Base-by-base conservation (phyloP, 1,140 invertebrate genomes). In the Vanessa atalanta region DNA sequence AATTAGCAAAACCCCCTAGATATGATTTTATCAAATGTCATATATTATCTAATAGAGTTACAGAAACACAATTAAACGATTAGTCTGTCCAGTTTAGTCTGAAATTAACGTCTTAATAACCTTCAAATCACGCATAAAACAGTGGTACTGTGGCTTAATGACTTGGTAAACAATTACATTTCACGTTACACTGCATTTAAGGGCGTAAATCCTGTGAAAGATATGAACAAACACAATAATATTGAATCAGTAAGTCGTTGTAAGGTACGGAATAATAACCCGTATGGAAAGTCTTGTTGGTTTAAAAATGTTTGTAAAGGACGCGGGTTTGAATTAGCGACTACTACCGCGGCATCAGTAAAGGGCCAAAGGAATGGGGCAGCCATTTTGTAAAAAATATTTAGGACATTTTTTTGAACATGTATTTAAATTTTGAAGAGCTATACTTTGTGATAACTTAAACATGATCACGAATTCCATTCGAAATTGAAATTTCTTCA, bases 241-340 rank as follows among this genome's bases (percentile, higher is more conserved):
- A 50, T 11, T 64, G 51, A 64, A 68, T 20, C 47, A 65, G 69
- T 51, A 64, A 6, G 11, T 65, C 43, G 23, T 23, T 65, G 9
- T 48, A 55, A 26, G 16, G 50, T 23, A 72, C n/a, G 65, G 67
- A 67, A 80, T 73, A 74, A 66, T 79, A 48, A 77, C 72, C 77
- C 70, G 75, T 83, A 77, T 61, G 47, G 16, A 15, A n/a, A 12
- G 16, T 60, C 79, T 78, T 83, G 81, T 83, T 83, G 77, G 71
- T 83, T 76, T 79, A 73, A 76, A 67, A 67, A 69, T 83, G 76
- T 80, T 82, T 80, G 65, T 77, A 73, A 76, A 83, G 81, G 81
- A 83, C 79, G 75, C 72, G 53, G 73, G 79, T 75, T 79, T 71
- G 79, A 83, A 83, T 83, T 83, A 83, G 81, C 81, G 75, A 76